These are phyloP conservation scores for Herpailurus yagouaroundi DNA, from an alignment of 2,113 vertebrate species.

Conservation along the genomic window DNA sequence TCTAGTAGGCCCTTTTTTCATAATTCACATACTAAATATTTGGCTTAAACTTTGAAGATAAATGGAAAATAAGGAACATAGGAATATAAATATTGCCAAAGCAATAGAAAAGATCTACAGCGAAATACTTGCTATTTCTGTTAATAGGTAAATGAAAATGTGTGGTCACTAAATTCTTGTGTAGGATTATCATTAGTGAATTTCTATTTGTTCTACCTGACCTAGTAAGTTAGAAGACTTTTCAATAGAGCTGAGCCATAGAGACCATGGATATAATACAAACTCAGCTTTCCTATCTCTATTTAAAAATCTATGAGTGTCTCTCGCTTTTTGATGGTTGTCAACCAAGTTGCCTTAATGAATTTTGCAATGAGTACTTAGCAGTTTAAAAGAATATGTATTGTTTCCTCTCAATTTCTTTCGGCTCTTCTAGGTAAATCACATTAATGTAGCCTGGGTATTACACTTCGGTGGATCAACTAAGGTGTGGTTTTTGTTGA, in stretches of 20 bases:
- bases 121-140: neutral
- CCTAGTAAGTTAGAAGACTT: neutral
- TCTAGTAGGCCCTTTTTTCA: neutral
- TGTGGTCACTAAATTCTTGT: neutral
- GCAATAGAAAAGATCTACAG: neutral
- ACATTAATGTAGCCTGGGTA: neutral
- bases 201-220: conserved; percentile 19
- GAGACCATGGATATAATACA: neutral
- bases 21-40: conserved; percentile 24
- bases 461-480: neutral
- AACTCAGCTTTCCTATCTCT: neutral
- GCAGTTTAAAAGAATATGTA: neutral
- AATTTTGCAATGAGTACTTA: conserved; percentile 13
- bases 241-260: neutral
- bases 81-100: neutral
- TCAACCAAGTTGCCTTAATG: neutral
- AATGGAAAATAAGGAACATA: neutral
- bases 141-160: neutral
- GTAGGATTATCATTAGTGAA: neutral
- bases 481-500: neutral
- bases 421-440: neutral
- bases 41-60: neutral
- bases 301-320: neutral
- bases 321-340: neutral
- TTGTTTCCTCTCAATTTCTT: neutral